A percentile compares a stretch with the other conserved stretches of the same genome.
phyloP scores from a whole-genome alignment of 1,140 invertebrate species.

The Drosophila nikananu region DNA sequence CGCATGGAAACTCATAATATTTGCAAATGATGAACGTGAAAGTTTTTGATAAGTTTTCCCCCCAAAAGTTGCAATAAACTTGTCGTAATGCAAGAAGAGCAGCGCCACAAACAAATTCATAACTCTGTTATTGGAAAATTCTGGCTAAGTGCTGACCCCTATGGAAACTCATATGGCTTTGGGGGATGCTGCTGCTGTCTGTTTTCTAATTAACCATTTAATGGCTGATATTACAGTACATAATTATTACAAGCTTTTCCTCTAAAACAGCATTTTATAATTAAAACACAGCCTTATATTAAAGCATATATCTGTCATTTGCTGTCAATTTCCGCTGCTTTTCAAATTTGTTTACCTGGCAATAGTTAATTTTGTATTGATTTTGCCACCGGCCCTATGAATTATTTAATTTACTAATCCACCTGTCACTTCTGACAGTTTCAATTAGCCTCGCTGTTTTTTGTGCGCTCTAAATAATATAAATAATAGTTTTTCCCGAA shows the following conservation, averaged over 20 bases:
- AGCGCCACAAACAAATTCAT: constrained; percentile 58
- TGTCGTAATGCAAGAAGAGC: constrained; percentile 30
- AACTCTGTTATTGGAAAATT: constrained; percentile 72
- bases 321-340: constrained; percentile 30
- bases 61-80: constrained; percentile 41
- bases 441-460: constrained; percentile 53
- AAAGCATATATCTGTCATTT: constrained; percentile 16
- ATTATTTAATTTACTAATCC: constrained; percentile 66
- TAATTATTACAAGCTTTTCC: constrained; percentile 8
- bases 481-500: constrained; percentile 14
- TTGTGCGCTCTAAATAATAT: constrained; percentile 14
- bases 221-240: constrained; percentile 13
- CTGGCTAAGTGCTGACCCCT: constrained; percentile 47
- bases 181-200: neutral
- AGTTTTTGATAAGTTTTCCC: constrained; percentile 75
- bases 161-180: constrained; percentile 5
- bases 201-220: constrained; percentile 30
- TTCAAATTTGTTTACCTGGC: constrained; percentile 14
- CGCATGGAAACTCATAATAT: constrained; percentile 77
- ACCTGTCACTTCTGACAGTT: constrained; percentile 64
- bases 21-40: constrained; percentile 83
- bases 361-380: constrained; percentile 67
- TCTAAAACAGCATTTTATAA: constrained; percentile 3
- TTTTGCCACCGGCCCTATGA: constrained; percentile 34
- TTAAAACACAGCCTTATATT: constrained; percentile 10